Evolutionary conservation across 2,888 invertebrate genomes (phyloP), one percentile per base, ranked within the genome.

Genomic region (Melitaea athalia): DNA sequence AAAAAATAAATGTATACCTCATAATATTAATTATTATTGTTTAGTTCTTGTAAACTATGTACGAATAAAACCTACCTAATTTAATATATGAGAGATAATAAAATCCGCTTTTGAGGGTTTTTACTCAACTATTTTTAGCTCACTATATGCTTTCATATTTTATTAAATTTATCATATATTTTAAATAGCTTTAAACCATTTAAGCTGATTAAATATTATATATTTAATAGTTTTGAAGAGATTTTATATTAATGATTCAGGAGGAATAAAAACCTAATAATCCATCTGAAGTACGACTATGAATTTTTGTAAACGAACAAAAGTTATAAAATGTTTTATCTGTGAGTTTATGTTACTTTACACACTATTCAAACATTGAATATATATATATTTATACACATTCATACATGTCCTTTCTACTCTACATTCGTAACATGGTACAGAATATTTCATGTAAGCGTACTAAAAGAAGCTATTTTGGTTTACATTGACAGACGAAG

Each of bases 131-230:
- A 69, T 24, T 63, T 57, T 73, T 64, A 79, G 82, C 90, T 89
- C 91, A 91, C 91, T 90, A 89, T 90, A 79, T 82, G 85, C 90
- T 89, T 90, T 90, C 89, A 90, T 85, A 79, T 85, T 81, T 69
- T 24, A 59, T 57, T 69, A 67, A 65, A 61, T 52, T 57, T 72
- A 64, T 50, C 53, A 59, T 45, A 59, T 38, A 49, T 61, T 66
- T 43, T 24, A 33, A 7, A 45, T 65, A n/a, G n/a, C 43, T 61
- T 52, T 47, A 63, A 60, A 24, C 15, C n/a, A 38, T 17, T 67
- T 71, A 64, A 59, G 38, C 31, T 3, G 24, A 49, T 49, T 49
- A 0, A 49, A 49, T 49, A 14, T 49, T 49, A 4, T 14, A 49
- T n/a, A 49, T n/a, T n/a, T n/a, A 49, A n/a, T 49, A 14, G n/a